Percentiles rank a stretch among this genome's conserved stretches.
phyloP scores from a whole-genome alignment of 2,113 vertebrate species.

The Tragelaphus buxtoni region DNA sequence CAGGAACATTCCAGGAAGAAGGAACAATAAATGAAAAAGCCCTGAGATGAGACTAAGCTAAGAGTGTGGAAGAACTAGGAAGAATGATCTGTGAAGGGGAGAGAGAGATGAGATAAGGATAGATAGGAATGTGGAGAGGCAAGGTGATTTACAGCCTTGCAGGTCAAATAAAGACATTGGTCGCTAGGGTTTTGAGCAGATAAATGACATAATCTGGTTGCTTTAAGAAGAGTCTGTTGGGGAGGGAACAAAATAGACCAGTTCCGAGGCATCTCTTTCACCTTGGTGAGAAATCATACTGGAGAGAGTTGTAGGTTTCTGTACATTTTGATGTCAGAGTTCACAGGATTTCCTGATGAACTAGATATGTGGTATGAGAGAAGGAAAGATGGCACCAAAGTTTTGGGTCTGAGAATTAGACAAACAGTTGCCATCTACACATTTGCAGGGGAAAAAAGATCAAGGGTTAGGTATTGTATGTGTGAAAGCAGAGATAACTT shows the following conservation, averaged over 20 bases:
- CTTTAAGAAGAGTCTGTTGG: not conserved
- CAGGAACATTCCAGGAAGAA: not conserved
- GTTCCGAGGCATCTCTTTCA: not conserved
- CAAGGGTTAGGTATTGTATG: not conserved
- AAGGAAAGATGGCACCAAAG: not conserved
- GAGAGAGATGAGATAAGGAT: not conserved
- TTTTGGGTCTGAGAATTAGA: not conserved
- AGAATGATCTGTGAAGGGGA: not conserved
- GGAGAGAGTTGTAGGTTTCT: not conserved
- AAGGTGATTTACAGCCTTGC: not conserved
- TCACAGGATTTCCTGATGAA: not conserved
- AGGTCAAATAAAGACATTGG: not conserved
- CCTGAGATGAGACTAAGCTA: not conserved
- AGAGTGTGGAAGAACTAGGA: not conserved
- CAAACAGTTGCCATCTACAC: not conserved
- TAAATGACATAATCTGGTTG: not conserved
- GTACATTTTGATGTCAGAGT: not conserved
- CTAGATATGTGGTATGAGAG: not conserved
- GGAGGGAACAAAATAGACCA: not conserved
- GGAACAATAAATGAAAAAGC: not conserved
- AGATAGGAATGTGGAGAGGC: not conserved
- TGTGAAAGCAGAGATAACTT: not conserved
- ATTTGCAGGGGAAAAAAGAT: not conserved
- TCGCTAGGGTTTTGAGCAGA: not conserved
- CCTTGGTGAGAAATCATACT: not conserved